phyloP scores from a whole-genome alignment of 23 tunicate genomes.

The Ciona savignyi region DNA sequence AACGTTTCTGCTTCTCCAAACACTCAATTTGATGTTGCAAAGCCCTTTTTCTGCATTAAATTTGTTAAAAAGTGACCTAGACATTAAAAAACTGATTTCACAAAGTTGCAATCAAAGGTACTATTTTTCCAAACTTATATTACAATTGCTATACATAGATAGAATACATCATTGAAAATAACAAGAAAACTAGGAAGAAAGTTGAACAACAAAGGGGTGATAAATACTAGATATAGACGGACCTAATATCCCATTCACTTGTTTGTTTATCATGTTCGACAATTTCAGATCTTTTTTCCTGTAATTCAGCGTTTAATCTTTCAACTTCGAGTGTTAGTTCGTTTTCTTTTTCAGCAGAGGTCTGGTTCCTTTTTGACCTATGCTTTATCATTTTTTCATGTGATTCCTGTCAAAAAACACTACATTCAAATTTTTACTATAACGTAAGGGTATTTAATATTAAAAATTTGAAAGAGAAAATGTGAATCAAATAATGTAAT shows the following conservation, averaged over 20 bases:
- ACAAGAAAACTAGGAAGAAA: no score
- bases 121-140: no score
- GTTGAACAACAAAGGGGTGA: no score
- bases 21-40: constrained; percentile 83
- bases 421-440: neutral
- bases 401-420: constrained; percentile 18
- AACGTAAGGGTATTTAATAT: neutral
- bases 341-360: constrained; percentile 49
- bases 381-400: constrained; percentile 51
- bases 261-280: constrained; percentile 59
- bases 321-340: constrained; percentile 46
- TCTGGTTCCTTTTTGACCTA: constrained; percentile 24
- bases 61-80: neutral
- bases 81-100: no score
- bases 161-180: no score
- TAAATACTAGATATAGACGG: no score
- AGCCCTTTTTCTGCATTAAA: constrained; percentile 38
- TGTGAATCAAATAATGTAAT: no score
- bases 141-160: neutral
- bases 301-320: constrained; percentile 24
- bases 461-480: neutral
- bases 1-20: constrained; percentile 65
- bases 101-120: no score
- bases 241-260: constrained; percentile 79
- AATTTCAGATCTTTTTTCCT: constrained; percentile 14